Conservation (phyloP, 2,797 vertebrate species). For the Potorous gilbertii region DNA sequence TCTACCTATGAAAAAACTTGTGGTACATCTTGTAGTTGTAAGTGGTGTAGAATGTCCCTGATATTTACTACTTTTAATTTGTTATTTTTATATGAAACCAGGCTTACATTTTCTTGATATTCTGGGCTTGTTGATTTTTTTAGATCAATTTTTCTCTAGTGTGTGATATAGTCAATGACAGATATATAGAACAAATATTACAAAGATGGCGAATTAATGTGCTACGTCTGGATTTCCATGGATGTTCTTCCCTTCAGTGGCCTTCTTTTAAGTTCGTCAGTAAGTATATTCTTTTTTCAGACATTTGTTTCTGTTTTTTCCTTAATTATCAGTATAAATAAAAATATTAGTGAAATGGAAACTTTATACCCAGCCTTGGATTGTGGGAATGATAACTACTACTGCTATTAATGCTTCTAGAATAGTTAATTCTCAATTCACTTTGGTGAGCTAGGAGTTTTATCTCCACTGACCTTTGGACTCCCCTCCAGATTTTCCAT, state of each 20-base stretch:
- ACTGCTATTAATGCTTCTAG: not conserved
- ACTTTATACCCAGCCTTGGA: slow-evolving; percentile 9
- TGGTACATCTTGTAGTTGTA: not conserved
- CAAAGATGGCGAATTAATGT: slow-evolving; percentile 78
- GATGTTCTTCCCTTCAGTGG: slow-evolving; percentile 71
- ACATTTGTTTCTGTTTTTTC: not conserved
- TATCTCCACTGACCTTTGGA: not conserved
- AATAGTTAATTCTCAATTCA: not conserved
- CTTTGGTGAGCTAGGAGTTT: not conserved
- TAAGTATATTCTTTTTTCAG: slow-evolving; percentile 68
- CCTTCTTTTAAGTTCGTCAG: slow-evolving; percentile 79
- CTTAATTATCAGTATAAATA: not conserved
- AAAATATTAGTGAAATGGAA: slow-evolving; percentile 23
- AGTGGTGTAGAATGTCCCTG: slow-evolving; percentile 26
- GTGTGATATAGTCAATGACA: slow-evolving; percentile 74
- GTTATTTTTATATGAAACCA: slow-evolving; percentile 21
- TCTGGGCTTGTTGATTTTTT: slow-evolving; percentile 56
- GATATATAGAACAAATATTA: slow-evolving; percentile 71
- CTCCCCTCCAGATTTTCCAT: not conserved
- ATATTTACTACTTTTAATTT: slow-evolving; percentile 51
- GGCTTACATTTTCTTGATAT: slow-evolving; percentile 44
- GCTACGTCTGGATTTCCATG: slow-evolving; percentile 75
- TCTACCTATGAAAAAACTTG: not conserved
- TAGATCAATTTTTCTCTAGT: slow-evolving; percentile 84
- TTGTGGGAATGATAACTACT: not conserved